Evolutionary conservation across 2,113 vertebrate species (phyloP).

Genomic region (Buteo buteo): DNA sequence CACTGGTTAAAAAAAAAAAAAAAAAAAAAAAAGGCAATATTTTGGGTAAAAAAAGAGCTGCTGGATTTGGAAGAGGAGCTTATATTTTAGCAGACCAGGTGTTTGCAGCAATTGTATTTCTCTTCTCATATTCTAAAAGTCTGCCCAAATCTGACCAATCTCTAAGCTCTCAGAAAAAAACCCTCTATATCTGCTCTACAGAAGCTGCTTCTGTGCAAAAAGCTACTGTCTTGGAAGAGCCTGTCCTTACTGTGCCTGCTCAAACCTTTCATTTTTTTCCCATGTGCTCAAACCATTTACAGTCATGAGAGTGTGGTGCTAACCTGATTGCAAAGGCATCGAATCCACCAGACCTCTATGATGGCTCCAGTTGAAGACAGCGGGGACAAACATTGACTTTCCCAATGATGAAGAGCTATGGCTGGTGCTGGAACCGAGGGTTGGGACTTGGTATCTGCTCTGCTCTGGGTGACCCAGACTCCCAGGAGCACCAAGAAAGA

Average conservation of each 20-base stretch:
- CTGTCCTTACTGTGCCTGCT: rapidly evolving
- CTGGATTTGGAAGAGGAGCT: not conserved
- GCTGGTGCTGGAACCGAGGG: not conserved
- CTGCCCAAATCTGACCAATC: not conserved
- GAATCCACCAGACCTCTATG: rapidly evolving
- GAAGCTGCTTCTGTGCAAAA: not conserved
- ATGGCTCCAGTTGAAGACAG: not conserved
- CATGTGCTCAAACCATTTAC: not conserved
- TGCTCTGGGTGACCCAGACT: not conserved
- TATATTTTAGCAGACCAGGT: not conserved
- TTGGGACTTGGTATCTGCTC: not conserved
- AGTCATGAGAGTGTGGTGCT: not conserved
- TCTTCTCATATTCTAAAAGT: not conserved
- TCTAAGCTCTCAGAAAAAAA: not conserved
- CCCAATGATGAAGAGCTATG: not conserved
- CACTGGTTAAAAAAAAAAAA: not conserved
- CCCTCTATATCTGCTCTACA: not conserved
- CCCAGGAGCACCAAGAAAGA: not conserved
- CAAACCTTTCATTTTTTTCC: not conserved
- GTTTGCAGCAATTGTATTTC: not conserved
- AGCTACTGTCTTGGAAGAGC: not conserved
- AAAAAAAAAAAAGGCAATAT: not conserved
- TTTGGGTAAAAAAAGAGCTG: not conserved
- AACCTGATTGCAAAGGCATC: not conserved
- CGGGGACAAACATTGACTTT: not conserved